Conservation (phyloP, 2,797 vertebrate species). For the Discoglossus pictus region DNA sequence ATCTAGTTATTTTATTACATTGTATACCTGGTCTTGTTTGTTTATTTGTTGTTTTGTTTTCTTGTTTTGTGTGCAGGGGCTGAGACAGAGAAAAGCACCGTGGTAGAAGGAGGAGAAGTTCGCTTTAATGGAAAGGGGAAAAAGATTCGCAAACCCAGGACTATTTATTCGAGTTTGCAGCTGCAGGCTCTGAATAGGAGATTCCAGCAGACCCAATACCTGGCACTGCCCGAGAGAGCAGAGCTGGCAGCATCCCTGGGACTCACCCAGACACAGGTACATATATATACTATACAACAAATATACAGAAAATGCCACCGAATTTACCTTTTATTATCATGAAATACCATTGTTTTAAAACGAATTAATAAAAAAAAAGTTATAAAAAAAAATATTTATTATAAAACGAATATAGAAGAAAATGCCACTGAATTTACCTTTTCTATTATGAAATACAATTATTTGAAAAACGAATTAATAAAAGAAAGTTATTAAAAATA, state of each 20-base stretch:
- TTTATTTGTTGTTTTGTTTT: constrained; percentile 41
- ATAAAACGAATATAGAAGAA: no score
- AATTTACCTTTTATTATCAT: no score
- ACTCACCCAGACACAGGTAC: constrained; percentile 98
- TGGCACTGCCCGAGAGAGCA: constrained; percentile 95
- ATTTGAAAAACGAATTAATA: no score
- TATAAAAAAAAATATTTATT: no score
- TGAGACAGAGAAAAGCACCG: constrained; percentile 94
- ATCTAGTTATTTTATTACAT: constrained; percentile 3
- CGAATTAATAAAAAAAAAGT: no score
- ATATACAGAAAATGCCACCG: not conserved
- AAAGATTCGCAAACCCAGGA: constrained; percentile 96
- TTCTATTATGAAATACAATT: no score
- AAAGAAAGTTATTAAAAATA: no score
- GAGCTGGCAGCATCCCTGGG: constrained; percentile 94
- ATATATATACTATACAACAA: no score
- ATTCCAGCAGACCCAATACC: constrained; percentile 96
- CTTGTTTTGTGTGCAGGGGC: constrained; percentile 64
- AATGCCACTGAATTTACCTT: no score
- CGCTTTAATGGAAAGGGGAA: constrained; percentile 98
- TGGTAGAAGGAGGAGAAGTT: constrained; percentile 97
- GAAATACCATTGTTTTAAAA: no score
- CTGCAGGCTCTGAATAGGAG: constrained; percentile 94
- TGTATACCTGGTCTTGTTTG: constrained; percentile 27
- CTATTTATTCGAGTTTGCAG: constrained; percentile 97